phyloP scores from a whole-genome alignment of 2,113 vertebrate species.

The Hydropotes inermis region DNA sequence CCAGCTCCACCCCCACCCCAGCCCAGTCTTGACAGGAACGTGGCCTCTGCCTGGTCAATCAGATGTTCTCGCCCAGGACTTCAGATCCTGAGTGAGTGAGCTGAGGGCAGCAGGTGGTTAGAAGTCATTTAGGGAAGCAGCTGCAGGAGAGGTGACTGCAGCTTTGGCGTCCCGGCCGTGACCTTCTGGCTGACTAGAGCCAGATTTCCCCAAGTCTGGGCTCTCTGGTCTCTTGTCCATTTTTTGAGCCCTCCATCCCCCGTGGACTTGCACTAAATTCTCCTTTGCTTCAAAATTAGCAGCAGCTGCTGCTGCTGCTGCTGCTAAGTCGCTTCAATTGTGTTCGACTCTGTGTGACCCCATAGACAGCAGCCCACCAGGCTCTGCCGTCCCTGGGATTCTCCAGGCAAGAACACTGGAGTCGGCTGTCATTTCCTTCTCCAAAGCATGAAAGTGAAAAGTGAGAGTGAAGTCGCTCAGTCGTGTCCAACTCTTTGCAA shows the following conservation, averaged over 20 bases:
- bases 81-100: not conserved
- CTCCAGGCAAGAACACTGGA: too few relatives aligned
- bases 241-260: not conserved
- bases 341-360: too few relatives aligned
- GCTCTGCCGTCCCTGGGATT: too few relatives aligned
- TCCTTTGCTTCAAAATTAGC: not conserved
- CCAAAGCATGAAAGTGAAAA: too few relatives aligned
- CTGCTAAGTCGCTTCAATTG: too few relatives aligned
- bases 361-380: too few relatives aligned
- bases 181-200: not conserved
- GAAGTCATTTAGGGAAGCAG: not conserved
- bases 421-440: fast-evolving
- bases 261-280: not conserved
- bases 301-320: too few relatives aligned
- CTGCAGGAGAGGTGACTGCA: not conserved
- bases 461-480: too few relatives aligned
- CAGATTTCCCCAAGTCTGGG: not conserved
- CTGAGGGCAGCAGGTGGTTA: not conserved
- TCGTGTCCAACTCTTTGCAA: too few relatives aligned
- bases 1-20: not conserved
- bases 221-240: not conserved
- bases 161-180: not conserved
- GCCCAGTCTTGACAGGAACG: not conserved
- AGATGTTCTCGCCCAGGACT: not conserved
- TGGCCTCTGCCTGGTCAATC: not conserved